These are phyloP conservation scores for Oxyscelio sp. DNA, from an alignment of 2,888 invertebrate species.

Conservation along the genomic window DNA sequence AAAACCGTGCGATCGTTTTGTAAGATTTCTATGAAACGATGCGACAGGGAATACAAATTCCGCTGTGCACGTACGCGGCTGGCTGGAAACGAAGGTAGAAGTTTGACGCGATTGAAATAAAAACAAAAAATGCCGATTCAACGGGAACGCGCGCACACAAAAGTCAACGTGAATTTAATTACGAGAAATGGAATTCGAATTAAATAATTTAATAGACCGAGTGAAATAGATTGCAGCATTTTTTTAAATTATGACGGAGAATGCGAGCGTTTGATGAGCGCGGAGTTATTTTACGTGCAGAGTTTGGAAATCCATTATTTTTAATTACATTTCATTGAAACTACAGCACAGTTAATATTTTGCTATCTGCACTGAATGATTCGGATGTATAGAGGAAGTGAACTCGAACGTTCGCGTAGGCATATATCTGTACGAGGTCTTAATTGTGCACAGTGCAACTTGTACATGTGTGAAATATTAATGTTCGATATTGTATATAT, in stretches of 20 bases:
- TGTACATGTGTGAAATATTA: background rate
- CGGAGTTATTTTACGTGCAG: too few species aligned
- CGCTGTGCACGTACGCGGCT: background rate
- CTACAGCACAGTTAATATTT: background rate
- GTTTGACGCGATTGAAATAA: constrained; percentile 1
- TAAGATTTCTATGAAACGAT: background rate
- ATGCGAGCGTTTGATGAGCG: too few species aligned
- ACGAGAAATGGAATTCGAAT: constrained; percentile 5
- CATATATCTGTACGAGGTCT: background rate
- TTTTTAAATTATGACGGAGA: background rate
- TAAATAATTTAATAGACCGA: background rate
- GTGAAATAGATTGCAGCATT: background rate
- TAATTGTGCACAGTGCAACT: background rate
- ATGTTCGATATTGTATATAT: background rate
- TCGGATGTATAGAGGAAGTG: background rate
- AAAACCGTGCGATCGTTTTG: constrained; percentile 5
- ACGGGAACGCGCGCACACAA: background rate
- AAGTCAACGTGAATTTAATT: constrained; percentile 2
- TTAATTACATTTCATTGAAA: background rate
- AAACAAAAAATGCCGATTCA: background rate
- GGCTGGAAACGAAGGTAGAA: background rate
- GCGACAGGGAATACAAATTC: background rate
- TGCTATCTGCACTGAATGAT: background rate
- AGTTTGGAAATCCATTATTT: too few species aligned
- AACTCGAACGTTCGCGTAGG: background rate